phyloP scores from a whole-genome alignment of 1,140 invertebrate species.

The Aphelenchoides besseyi region DNA sequence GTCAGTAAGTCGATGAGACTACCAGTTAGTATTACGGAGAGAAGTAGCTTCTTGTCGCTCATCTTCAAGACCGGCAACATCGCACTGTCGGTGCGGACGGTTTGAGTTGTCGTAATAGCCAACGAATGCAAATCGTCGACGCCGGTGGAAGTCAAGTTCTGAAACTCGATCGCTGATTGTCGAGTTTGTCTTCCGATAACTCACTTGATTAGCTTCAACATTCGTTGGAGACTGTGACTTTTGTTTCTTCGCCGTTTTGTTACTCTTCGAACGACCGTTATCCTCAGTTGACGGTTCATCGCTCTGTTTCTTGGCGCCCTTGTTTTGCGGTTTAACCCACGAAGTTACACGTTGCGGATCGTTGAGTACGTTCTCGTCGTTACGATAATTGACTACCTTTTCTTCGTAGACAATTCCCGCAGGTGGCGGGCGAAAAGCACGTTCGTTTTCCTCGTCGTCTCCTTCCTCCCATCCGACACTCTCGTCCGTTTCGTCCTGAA shows the following conservation, averaged over 20 bases:
- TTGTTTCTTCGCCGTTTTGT: slow-evolving; percentile 3
- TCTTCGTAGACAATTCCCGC: slow-evolving; percentile 4
- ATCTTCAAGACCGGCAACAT: slow-evolving; percentile 5
- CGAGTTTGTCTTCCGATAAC: too few relatives aligned
- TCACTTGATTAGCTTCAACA: background rate
- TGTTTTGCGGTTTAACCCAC: slow-evolving; percentile 11
- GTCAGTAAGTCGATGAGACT: too few relatives aligned
- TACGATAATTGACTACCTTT: slow-evolving; percentile 33
- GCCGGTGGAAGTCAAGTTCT: background rate
- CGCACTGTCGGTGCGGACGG: background rate
- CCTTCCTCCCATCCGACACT: background rate
- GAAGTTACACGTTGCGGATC: slow-evolving; percentile 43
- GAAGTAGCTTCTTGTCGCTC: background rate
- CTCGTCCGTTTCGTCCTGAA: slow-evolving; percentile 3
- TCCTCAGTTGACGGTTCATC: background rate
- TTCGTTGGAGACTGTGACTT: background rate
- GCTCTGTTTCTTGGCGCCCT: background rate
- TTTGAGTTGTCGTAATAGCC: background rate
- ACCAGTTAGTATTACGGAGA: too few relatives aligned
- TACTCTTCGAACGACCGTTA: background rate
- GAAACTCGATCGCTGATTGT: too few relatives aligned
- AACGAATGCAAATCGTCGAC: slow-evolving; percentile 3
- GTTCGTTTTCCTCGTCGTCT: slow-evolving; percentile 5
- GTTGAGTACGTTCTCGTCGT: slow-evolving; percentile 57
- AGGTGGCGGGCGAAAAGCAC: background rate